A percentile compares a stretch with the other conserved stretches of the same genome.
phyloP scores from a whole-genome alignment of 2,113 vertebrate genomes.

The Corythornis vintsioides region DNA sequence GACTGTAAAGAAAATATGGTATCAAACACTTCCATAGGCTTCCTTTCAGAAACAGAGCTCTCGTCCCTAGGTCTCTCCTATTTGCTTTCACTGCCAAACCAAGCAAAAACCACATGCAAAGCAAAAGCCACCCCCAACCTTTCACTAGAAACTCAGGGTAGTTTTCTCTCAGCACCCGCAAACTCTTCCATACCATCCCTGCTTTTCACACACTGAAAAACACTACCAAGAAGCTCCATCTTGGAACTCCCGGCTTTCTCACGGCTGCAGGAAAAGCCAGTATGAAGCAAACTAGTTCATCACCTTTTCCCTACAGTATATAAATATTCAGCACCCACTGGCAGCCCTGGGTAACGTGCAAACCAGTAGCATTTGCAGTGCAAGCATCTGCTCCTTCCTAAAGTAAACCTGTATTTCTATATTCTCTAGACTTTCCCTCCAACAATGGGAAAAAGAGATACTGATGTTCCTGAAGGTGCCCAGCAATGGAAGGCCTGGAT shows the following conservation, averaged over 20 bases:
- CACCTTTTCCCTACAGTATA: constrained; percentile 52
- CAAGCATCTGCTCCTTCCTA: constrained; percentile 55
- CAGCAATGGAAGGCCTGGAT: background rate
- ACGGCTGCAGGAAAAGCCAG: constrained; percentile 34
- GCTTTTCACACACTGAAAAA: constrained; percentile 19
- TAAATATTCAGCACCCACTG: constrained; percentile 70
- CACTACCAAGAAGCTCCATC: constrained; percentile 40
- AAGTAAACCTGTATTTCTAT: background rate
- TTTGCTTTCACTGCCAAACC: constrained; percentile 50
- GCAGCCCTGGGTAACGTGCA: constrained; percentile 37
- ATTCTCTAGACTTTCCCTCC: background rate
- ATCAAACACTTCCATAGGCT: constrained; percentile 21
- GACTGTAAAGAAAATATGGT: background rate
- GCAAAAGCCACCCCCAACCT: constrained; percentile 5
- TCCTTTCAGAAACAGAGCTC: constrained; percentile 1
- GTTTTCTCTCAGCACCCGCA: constrained; percentile 36
- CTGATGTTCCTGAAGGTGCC: background rate
- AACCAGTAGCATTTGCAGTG: constrained; percentile 51
- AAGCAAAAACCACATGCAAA: background rate
- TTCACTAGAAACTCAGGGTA: background rate
- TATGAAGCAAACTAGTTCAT: constrained; percentile 49
- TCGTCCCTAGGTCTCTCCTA: background rate
- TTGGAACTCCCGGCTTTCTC: constrained; percentile 42
- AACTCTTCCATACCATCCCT: constrained; percentile 25
- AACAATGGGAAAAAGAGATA: background rate